Conservation (phyloP, 2,797 vertebrate genomes). For the Myotis planiceps region DNA sequence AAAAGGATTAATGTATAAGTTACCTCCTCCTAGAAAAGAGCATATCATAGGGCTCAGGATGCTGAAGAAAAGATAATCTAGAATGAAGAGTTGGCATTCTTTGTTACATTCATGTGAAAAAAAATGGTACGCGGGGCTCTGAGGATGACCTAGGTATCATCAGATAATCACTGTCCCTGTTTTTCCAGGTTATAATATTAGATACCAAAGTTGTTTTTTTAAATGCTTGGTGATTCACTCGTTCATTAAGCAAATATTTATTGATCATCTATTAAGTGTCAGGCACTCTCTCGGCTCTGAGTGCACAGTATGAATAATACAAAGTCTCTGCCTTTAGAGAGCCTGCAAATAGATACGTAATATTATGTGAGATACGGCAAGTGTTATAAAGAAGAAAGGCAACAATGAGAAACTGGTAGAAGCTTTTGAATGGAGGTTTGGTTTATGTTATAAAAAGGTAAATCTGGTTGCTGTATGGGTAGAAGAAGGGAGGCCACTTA, state of each 20-base stretch:
- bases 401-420: background rate
- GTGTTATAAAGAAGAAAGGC: background rate
- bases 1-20: background rate
- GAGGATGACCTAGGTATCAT: background rate
- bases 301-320: background rate
- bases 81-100: background rate
- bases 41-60: background rate
- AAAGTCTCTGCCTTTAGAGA: background rate
- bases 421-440: background rate
- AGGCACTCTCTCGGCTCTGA: background rate
- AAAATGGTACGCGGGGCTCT: background rate
- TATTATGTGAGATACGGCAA: background rate
- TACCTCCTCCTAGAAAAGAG: background rate
- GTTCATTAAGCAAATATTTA: conserved; percentile 31
- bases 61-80: background rate
- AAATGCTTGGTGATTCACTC: background rate
- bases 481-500: background rate
- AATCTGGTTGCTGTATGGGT: background rate
- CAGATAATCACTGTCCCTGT: background rate
- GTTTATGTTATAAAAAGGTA: background rate
- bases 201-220: background rate
- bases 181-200: conserved; percentile 14
- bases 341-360: background rate
- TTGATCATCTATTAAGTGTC: background rate
- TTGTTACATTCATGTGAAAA: background rate